Conservation (phyloP, 2,113 vertebrate genomes). For the Chloebia gouldiae region DNA sequence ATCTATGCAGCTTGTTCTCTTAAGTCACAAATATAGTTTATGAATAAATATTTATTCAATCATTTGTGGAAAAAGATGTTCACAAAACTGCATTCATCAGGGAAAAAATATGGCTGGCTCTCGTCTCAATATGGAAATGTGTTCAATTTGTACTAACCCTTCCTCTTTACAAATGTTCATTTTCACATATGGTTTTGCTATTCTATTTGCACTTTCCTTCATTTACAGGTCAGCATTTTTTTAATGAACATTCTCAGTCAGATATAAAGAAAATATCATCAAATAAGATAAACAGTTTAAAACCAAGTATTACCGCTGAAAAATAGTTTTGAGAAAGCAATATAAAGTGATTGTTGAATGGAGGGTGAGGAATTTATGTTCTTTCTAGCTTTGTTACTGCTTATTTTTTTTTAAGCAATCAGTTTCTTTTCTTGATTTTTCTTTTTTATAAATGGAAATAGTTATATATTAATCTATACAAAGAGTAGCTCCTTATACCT, state of each 20-base stretch:
- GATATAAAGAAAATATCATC: conserved; percentile 14
- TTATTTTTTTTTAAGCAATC: not conserved
- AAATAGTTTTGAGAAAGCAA: not conserved
- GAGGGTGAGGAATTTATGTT: not conserved
- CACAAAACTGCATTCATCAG: not conserved
- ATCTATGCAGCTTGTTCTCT: conserved; percentile 3
- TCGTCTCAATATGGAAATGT: conserved; percentile 17
- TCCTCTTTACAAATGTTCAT: conserved; percentile 21
- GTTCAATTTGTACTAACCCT: conserved; percentile 9
- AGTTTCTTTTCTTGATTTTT: not conserved
- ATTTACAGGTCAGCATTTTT: conserved; percentile 30
- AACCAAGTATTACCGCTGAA: not conserved
- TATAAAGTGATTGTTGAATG: not conserved
- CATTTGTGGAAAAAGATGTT: conserved; percentile 27
- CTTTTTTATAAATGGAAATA: not conserved
- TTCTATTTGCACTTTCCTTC: conserved; percentile 14
- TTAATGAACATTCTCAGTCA: not conserved
- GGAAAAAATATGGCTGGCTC: not conserved
- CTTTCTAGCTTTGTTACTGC: not conserved
- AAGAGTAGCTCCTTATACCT: not conserved
- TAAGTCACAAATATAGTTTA: conserved; percentile 44
- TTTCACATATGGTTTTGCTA: not conserved
- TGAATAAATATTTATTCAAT: conserved; percentile 50
- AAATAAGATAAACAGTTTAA: not conserved
- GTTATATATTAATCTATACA: not conserved